Evolutionary conservation across 2,113 vertebrate genomes (phyloP).

Genomic region (Epinephelus fuscoguttatus): DNA sequence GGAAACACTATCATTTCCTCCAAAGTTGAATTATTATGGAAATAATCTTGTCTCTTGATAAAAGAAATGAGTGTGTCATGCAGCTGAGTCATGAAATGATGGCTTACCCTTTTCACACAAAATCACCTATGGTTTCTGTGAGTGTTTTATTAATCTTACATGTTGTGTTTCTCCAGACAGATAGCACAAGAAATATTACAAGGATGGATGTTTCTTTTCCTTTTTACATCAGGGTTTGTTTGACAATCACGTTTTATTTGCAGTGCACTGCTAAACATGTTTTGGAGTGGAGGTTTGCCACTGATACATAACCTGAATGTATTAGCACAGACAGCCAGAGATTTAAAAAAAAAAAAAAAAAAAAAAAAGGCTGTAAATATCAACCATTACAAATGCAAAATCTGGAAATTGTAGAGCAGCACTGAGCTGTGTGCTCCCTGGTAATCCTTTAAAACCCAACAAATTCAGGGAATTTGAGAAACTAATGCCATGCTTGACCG

Average conservation of each 20-base stretch:
- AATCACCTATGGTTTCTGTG: slow-evolving; percentile 20
- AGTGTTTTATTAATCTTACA: slow-evolving; percentile 25
- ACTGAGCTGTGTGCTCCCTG: slow-evolving; percentile 56
- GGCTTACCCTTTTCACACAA: slow-evolving; percentile 24
- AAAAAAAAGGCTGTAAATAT: slow-evolving; percentile 60
- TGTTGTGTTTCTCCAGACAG: slow-evolving; percentile 3
- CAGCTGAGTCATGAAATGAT: slow-evolving; percentile 36
- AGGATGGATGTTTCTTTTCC: background rate
- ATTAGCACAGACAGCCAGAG: slow-evolving; percentile 48
- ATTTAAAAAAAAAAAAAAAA: slow-evolving; percentile 33
- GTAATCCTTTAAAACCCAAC: slow-evolving; percentile 81
- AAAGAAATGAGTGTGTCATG: slow-evolving; percentile 25
- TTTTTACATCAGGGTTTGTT: background rate
- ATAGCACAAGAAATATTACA: background rate
- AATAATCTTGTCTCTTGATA: background rate
- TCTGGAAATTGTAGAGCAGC: slow-evolving; percentile 66
- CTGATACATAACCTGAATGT: slow-evolving; percentile 41
- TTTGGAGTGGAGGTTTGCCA: background rate
- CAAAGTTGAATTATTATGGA: slow-evolving; percentile 17
- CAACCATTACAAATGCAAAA: slow-evolving; percentile 70
- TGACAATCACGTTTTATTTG: slow-evolving; percentile 12
- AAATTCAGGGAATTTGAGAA: slow-evolving; percentile 78
- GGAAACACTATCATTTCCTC: background rate
- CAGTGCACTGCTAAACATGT: background rate
- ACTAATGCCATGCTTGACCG: slow-evolving; percentile 74